phyloP scores from a whole-genome alignment of 2,113 vertebrate species.

The Mormyrus iriodes region DNA sequence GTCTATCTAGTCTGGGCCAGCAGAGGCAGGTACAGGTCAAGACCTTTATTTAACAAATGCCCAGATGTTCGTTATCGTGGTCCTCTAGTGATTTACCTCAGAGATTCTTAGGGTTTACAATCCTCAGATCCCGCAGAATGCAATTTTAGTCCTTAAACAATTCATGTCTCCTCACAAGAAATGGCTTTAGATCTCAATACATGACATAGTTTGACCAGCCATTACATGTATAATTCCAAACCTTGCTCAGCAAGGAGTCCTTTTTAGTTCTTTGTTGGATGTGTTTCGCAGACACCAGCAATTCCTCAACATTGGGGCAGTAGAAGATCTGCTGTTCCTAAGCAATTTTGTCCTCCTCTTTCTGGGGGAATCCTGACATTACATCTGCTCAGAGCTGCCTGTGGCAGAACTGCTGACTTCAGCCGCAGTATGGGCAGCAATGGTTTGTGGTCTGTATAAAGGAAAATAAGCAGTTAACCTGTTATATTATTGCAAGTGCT shows the following conservation, averaged over 20 bases:
- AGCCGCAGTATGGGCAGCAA: slow-evolving; percentile 2
- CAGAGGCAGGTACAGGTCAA: background rate
- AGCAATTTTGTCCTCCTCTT: background rate
- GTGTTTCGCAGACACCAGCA: background rate
- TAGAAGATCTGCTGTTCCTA: background rate
- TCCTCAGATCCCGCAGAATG: background rate
- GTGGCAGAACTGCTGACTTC: background rate
- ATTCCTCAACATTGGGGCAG: background rate
- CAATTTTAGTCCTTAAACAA: background rate
- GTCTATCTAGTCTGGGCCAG: slow-evolving; percentile 1
- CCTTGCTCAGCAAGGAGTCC: background rate
- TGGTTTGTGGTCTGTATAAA: slow-evolving; percentile 20
- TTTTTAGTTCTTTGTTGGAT: slow-evolving; percentile 3
- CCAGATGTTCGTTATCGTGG: background rate
- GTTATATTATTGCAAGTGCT: slow-evolving; percentile 11
- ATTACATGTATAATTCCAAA: background rate
- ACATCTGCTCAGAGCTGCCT: background rate
- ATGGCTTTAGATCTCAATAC: background rate
- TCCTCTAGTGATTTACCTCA: background rate
- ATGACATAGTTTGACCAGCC: background rate
- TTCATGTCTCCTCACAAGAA: background rate
- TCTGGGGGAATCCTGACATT: background rate
- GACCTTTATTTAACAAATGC: background rate
- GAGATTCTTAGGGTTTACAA: background rate
- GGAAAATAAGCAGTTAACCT: slow-evolving; percentile 22